A percentile compares a stretch with the other conserved stretches of the same genome.
phyloP scores from a whole-genome alignment of 37 sponge, comb jelly and placozoan species.

The Diacarnus erythraeanus region DNA sequence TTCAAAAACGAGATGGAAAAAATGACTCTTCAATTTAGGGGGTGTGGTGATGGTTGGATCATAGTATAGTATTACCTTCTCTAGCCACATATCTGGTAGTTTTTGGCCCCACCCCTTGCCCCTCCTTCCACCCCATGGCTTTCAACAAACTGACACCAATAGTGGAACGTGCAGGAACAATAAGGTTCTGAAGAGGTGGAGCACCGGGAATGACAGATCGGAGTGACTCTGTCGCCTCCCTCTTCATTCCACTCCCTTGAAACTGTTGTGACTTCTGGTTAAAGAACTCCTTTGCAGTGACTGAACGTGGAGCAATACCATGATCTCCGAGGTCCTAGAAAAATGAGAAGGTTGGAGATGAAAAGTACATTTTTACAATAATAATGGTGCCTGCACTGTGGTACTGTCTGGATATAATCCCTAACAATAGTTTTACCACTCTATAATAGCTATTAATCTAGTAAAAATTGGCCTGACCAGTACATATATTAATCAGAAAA shows the following conservation, averaged over 20 bases:
- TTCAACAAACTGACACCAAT: conserved; percentile 79
- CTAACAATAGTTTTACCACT: too few relatives aligned
- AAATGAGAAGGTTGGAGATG: too few relatives aligned
- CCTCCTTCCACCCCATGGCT: conserved; percentile 95
- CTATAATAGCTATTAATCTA: too few relatives aligned
- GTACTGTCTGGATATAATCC: too few relatives aligned
- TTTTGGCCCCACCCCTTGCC: conserved; percentile 89
- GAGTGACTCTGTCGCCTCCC: neutral
- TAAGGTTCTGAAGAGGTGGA: conserved; percentile 55
- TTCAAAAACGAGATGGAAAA: too few relatives aligned
- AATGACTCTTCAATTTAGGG: too few relatives aligned
- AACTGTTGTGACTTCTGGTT: neutral
- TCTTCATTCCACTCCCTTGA: neutral
- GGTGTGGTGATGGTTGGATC: too few relatives aligned
- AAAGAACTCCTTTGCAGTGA: conserved; percentile 66
- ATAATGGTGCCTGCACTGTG: too few relatives aligned
- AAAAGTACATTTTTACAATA: too few relatives aligned
- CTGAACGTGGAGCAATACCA: conserved; percentile 87
- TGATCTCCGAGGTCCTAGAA: conserved; percentile 73
- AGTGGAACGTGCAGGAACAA: conserved; percentile 60
- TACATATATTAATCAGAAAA: too few relatives aligned
- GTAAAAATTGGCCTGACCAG: too few relatives aligned
- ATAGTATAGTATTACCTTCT: too few relatives aligned
- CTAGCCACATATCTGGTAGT: conserved; percentile 5
- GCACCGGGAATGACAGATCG: conserved; percentile 57